Conservation (phyloP, 2,888 invertebrate species). For the Melikaiella ostensackeni region DNA sequence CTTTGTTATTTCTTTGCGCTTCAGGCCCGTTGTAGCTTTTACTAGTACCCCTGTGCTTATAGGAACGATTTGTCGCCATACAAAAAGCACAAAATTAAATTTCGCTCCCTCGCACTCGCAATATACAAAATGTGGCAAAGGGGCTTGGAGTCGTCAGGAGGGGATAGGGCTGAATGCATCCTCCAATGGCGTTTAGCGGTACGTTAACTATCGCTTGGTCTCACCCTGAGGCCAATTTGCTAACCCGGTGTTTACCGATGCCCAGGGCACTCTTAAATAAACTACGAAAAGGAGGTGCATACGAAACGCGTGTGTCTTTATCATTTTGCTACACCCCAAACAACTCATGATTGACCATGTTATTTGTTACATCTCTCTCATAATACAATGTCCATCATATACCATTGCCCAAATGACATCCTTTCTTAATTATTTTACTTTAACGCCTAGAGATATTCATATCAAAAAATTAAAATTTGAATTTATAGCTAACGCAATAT, state of each 20-base stretch:
- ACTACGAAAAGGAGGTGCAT: constrained; percentile 64
- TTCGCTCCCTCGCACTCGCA: constrained; percentile 72
- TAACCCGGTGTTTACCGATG: constrained; percentile 77
- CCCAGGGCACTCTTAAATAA: constrained; percentile 76
- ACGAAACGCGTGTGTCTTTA: constrained; percentile 39
- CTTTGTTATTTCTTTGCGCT: constrained; percentile 50
- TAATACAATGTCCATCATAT: background rate
- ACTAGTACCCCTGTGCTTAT: constrained; percentile 50
- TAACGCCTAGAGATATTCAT: no score
- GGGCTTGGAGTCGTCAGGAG: constrained; percentile 46
- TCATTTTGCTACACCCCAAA: constrained; percentile 25
- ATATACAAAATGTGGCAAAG: constrained; percentile 66
- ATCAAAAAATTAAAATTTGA: no score
- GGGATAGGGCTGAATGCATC: constrained; percentile 59
- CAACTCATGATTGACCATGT: background rate
- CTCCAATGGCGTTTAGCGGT: constrained; percentile 76
- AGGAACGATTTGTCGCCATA: constrained; percentile 72
- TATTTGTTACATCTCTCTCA: background rate
- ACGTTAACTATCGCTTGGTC: constrained; percentile 76
- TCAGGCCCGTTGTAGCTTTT: constrained; percentile 53
- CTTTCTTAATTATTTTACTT: no score
- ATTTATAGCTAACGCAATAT: no score
- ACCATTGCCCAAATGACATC: background rate
- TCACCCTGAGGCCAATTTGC: constrained; percentile 76
- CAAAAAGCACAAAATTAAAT: constrained; percentile 77